Percentiles rank a stretch among this genome's conserved stretches.
These are phyloP conservation scores for Ceratosolen fusciceps DNA, from an alignment of 1,140 invertebrate species.

Conservation along the genomic window DNA sequence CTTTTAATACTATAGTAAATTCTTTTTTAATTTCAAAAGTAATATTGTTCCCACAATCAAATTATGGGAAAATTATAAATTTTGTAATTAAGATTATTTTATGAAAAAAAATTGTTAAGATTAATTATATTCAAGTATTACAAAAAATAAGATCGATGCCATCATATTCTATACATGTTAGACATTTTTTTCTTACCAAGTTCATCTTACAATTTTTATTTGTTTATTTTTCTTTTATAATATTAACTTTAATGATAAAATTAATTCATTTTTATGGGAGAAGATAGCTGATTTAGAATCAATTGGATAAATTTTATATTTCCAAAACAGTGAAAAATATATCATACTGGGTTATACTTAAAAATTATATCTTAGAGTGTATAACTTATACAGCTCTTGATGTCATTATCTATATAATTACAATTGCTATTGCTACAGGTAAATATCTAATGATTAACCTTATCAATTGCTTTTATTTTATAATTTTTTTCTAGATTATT, in stretches of 20 bases:
- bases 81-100: too few species aligned
- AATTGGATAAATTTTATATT: constrained; percentile 48
- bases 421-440: constrained; percentile 66
- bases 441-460: constrained; percentile 37
- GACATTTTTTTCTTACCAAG: constrained; percentile 13
- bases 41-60: too few species aligned
- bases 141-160: too few species aligned
- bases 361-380: background rate
- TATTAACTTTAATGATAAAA: constrained; percentile 46
- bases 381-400: constrained; percentile 45
- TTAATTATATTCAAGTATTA: too few species aligned
- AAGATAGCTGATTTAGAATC: constrained; percentile 64
- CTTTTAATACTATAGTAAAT: background rate
- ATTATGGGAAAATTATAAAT: too few species aligned
- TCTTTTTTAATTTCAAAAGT: background rate
- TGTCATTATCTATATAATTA: constrained; percentile 62
- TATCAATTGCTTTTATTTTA: too few species aligned
- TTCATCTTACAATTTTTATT: constrained; percentile 13
- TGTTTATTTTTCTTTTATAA: constrained; percentile 28
- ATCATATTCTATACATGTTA: too few species aligned
- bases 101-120: too few species aligned
- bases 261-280: constrained; percentile 56
- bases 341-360: too few species aligned
- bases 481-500: too few species aligned
- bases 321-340: background rate